Evolutionary conservation across 2,797 vertebrate species (phyloP).

Genomic region (Pantherophis alleghaniensis): DNA sequence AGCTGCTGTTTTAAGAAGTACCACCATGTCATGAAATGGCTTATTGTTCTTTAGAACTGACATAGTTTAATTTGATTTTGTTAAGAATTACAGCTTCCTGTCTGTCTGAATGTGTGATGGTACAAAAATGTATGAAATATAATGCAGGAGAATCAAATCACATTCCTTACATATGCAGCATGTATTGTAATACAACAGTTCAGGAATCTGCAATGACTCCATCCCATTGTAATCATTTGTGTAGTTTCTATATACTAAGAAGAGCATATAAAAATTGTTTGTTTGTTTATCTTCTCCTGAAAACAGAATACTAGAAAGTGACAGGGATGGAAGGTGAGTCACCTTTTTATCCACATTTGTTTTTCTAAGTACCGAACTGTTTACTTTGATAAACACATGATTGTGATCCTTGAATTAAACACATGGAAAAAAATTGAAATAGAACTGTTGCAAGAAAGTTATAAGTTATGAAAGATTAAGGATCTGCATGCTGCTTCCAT

Average conservation of each 20-base stretch:
- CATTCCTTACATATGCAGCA: not conserved
- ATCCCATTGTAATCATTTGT: not conserved
- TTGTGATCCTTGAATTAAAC: not conserved
- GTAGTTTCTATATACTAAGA: not conserved
- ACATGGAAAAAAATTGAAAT: not conserved
- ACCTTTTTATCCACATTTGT: not conserved
- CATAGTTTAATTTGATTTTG: not conserved
- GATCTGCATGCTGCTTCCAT: not conserved
- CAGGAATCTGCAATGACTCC: not conserved
- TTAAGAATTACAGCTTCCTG: not conserved
- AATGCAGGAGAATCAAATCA: not conserved
- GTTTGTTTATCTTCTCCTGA: not conserved
- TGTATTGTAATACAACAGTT: not conserved
- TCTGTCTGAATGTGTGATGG: not conserved
- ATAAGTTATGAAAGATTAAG: not conserved
- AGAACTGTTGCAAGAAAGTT: not conserved
- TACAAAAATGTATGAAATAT: not conserved
- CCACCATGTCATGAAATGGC: not conserved
- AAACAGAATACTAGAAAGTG: not conserved
- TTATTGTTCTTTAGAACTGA: not conserved
- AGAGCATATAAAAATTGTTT: not conserved
- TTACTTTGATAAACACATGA: not conserved
- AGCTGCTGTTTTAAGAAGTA: not conserved
- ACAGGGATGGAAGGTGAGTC: not conserved
- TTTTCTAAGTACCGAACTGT: too few relatives aligned